Conservation (phyloP, 2,113 vertebrate species). For the Microcebus griseorufus region DNA sequence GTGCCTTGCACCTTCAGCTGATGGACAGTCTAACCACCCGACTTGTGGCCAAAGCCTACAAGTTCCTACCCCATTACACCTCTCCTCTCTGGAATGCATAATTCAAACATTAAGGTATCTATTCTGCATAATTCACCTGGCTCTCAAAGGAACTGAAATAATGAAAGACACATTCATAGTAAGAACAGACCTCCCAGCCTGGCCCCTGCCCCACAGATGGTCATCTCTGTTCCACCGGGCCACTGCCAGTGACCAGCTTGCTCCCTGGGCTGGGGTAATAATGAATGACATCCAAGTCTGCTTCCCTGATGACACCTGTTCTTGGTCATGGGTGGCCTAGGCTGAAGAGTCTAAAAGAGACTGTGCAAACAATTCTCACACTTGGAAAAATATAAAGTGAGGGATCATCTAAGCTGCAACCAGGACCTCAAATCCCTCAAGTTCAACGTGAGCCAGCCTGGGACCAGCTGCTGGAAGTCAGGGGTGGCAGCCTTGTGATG, state of each 20-base stretch:
- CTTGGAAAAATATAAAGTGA: not conserved
- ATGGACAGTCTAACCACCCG: not conserved
- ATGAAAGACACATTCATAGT: not conserved
- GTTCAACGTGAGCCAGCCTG: not conserved
- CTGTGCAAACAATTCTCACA: not conserved
- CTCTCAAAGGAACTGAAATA: not conserved
- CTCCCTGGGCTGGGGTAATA: not conserved
- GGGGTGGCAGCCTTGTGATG: rapidly evolving
- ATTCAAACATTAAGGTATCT: not conserved
- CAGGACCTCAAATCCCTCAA: not conserved
- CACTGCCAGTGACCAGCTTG: rapidly evolving
- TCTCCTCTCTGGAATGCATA: not conserved
- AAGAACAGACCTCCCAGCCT: not conserved
- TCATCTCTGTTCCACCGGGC: not conserved
- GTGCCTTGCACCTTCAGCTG: rapidly evolving
- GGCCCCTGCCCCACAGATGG: not conserved
- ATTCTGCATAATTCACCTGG: not conserved
- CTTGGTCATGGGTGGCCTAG: not conserved
- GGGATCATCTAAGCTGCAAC: not conserved
- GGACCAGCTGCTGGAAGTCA: not conserved
- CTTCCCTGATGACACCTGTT: not conserved
- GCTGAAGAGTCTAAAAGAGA: not conserved
- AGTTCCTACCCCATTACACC: not conserved
- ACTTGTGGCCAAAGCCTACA: not conserved
- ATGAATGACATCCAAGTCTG: not conserved